Conservation (phyloP, 2,113 vertebrate species). For the Pungitius pungitius region DNA sequence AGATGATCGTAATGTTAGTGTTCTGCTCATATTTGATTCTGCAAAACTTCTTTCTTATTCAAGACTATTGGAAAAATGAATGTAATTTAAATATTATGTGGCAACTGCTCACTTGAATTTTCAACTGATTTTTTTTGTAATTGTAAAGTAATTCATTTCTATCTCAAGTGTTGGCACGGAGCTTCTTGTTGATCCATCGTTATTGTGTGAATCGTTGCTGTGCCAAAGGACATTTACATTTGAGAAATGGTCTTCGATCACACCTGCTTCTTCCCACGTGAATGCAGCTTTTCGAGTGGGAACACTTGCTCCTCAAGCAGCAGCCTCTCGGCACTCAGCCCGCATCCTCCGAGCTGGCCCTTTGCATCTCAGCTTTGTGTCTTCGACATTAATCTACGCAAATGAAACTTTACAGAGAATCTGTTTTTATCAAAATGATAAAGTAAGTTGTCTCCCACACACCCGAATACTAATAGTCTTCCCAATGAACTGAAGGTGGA, state of each 20-base stretch:
- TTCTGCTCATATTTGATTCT: not conserved
- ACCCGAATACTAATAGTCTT: not conserved
- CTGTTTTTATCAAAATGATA: not conserved
- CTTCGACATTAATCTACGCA: too few relatives aligned
- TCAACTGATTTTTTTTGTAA: not conserved
- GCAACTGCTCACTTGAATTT: not conserved
- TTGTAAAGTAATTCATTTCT: not conserved
- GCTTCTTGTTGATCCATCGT: not conserved
- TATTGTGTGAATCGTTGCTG: not conserved
- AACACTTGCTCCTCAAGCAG: not conserved
- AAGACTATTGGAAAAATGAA: not conserved
- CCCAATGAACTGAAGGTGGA: not conserved
- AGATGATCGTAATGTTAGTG: not conserved
- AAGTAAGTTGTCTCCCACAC: not conserved
- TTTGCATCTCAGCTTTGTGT: too few relatives aligned
- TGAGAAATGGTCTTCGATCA: not conserved
- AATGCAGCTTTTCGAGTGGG: not conserved
- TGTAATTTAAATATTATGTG: not conserved
- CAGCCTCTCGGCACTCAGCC: not conserved
- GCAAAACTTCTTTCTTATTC: not conserved
- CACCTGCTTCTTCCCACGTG: not conserved
- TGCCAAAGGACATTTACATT: not conserved
- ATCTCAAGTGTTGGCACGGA: not conserved
- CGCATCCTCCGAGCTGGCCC: not conserved
- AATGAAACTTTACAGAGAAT: not conserved